Conservation (phyloP, 2,888 invertebrate genomes). For the Rhyacophila evoluta region DNA sequence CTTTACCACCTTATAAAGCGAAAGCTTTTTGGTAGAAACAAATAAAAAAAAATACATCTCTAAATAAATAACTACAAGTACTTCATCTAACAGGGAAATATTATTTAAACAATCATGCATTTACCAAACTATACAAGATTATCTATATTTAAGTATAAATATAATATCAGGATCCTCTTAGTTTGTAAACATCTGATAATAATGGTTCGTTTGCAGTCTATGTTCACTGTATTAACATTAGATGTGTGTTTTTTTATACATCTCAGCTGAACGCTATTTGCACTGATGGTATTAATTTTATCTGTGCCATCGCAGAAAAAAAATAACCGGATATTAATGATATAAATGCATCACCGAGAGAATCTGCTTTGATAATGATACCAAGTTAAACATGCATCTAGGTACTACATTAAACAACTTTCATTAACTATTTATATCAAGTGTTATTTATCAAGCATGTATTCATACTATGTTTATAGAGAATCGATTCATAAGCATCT, state of each 20-base stretch:
- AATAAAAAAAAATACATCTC: too few species aligned
- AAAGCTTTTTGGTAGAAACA: too few species aligned
- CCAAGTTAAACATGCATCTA: not conserved
- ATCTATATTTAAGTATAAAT: too few species aligned
- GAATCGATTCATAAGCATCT: not conserved
- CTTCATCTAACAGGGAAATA: too few species aligned
- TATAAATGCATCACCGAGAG: not conserved
- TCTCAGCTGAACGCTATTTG: constrained; percentile 10
- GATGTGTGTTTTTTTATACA: not conserved
- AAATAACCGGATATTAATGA: constrained; percentile 19
- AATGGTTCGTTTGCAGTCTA: not conserved
- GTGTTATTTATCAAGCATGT: too few species aligned
- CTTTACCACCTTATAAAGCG: too few species aligned
- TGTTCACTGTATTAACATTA: not conserved
- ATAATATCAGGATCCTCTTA: not conserved
- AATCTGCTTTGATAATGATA: not conserved
- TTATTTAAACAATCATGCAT: too few species aligned
- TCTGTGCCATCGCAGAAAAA: constrained; percentile 30
- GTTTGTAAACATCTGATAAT: not conserved
- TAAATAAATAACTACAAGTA: too few species aligned
- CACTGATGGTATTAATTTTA: constrained; percentile 25
- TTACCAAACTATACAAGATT: too few species aligned
- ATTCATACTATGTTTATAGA: too few species aligned
- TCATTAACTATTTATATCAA: too few species aligned
- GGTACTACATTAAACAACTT: too few species aligned